Evolutionary conservation across 1,140 invertebrate species (phyloP).

Genomic region (Apis dorsata): DNA sequence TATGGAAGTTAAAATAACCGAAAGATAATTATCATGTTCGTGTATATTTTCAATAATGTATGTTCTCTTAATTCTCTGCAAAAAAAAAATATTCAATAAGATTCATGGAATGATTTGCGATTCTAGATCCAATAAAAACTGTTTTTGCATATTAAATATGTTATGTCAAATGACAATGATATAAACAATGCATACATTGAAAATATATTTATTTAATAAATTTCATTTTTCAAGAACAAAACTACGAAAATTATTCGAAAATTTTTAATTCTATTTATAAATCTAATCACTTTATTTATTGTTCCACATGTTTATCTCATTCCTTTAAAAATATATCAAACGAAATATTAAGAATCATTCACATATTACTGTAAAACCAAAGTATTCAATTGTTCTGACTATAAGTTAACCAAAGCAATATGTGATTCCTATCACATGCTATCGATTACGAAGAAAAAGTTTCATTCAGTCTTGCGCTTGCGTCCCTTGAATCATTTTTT

Average conservation of each 20-base stretch:
- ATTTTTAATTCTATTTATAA: too few species aligned
- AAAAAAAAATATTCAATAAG: neutral
- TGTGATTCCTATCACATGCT: neutral
- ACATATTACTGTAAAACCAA: neutral
- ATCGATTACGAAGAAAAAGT: slow-evolving; percentile 7
- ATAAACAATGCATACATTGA: neutral
- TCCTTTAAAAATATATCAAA: too few species aligned
- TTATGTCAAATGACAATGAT: slow-evolving; percentile 1
- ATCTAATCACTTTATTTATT: too few species aligned
- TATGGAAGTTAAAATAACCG: slow-evolving; percentile 56
- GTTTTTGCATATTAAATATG: slow-evolving; percentile 51
- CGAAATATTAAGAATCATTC: neutral
- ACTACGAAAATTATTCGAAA: too few species aligned
- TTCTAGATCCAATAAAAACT: slow-evolving; percentile 46
- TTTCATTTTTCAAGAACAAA: neutral
- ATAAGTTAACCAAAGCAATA: neutral
- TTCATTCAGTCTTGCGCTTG: slow-evolving; percentile 40
- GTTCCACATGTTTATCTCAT: too few species aligned
- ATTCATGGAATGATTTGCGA: neutral
- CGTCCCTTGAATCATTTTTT: slow-evolving; percentile 12
- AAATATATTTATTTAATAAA: neutral
- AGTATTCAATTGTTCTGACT: neutral
- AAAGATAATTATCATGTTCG: slow-evolving; percentile 61
- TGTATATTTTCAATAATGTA: slow-evolving; percentile 65
- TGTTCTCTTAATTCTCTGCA: slow-evolving; percentile 13